Conservation (phyloP, 1,140 invertebrate species). For the Drosophila baimaii region DNA sequence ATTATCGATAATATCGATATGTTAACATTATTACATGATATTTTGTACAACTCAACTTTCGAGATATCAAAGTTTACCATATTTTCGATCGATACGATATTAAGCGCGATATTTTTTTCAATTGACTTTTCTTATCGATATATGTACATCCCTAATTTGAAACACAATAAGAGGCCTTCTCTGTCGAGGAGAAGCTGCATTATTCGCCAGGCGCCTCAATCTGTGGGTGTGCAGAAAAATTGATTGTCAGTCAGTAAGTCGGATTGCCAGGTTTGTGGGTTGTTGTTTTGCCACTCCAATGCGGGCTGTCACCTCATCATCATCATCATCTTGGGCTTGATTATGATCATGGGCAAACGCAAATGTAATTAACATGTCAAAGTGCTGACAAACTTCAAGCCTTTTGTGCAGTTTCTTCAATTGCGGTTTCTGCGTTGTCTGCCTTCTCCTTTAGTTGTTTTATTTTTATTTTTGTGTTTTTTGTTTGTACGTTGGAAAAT, state of each 20-base stretch:
- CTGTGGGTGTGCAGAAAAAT: constrained; percentile 50
- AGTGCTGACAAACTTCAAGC: constrained; percentile 69
- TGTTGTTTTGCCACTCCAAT: constrained; percentile 33
- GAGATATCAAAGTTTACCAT: too few relatives aligned
- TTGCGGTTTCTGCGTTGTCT: constrained; percentile 41
- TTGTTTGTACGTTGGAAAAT: constrained; percentile 42
- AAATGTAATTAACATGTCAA: constrained; percentile 75
- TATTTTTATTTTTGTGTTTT: constrained; percentile 2
- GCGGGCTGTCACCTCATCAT: constrained; percentile 51
- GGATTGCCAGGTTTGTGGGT: constrained; percentile 28
- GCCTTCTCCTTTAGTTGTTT: constrained; percentile 12
- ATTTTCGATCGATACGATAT: too few relatives aligned
- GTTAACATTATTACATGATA: too few relatives aligned
- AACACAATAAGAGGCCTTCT: not conserved
- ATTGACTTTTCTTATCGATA: too few relatives aligned
- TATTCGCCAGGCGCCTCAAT: constrained; percentile 24
- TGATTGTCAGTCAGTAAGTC: constrained; percentile 52
- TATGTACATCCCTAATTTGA: not conserved
- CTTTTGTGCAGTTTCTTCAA: constrained; percentile 52
- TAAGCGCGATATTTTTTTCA: too few relatives aligned
- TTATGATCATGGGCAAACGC: constrained; percentile 55
- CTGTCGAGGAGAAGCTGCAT: constrained; percentile 17
- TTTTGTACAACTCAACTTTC: too few relatives aligned
- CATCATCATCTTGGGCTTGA: constrained; percentile 34
- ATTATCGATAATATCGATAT: too few relatives aligned